Percentiles rank a stretch among this genome's conserved stretches.
Conservation (phyloP, 2,113 vertebrate genomes). For the Formicarius rufipectus region DNA sequence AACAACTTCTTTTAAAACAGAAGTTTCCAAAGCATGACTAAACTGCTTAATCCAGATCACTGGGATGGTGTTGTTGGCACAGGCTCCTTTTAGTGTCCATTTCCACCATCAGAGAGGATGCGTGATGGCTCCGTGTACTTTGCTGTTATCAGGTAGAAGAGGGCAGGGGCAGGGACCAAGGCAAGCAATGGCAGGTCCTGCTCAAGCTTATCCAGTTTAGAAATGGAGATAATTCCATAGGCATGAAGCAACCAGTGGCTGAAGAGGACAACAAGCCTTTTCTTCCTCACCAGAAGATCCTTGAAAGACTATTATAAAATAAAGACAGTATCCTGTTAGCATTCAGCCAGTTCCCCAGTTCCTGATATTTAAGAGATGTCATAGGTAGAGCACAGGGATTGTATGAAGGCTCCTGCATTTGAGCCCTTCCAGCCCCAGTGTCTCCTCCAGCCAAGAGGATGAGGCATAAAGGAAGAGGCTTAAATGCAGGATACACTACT, state of each 20-base stretch:
- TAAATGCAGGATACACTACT: not conserved
- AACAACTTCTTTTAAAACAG: not conserved
- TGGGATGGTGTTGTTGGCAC: not conserved
- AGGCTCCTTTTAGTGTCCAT: constrained; percentile 81
- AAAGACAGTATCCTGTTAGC: not conserved
- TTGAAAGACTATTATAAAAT: constrained; percentile 85
- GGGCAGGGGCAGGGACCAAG: constrained; percentile 90
- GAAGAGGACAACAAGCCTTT: constrained; percentile 92
- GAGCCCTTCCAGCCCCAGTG: not conserved
- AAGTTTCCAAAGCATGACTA: not conserved
- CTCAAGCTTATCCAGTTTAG: constrained; percentile 89
- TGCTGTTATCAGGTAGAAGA: constrained; percentile 94
- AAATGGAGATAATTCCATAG: constrained; percentile 97
- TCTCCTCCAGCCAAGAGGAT: not conserved
- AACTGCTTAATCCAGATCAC: not conserved
- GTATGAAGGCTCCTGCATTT: not conserved
- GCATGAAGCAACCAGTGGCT: constrained; percentile 98
- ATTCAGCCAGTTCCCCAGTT: not conserved
- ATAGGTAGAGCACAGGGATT: not conserved
- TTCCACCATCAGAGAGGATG: constrained; percentile 91
- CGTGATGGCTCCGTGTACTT: constrained; percentile 94
- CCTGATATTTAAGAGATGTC: not conserved
- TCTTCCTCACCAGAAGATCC: constrained; percentile 93
- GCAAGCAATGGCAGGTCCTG: constrained; percentile 91
- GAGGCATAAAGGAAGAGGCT: not conserved